phyloP scores from a whole-genome alignment of 2,888 invertebrate species.

The Dolomedes plantarius region DNA sequence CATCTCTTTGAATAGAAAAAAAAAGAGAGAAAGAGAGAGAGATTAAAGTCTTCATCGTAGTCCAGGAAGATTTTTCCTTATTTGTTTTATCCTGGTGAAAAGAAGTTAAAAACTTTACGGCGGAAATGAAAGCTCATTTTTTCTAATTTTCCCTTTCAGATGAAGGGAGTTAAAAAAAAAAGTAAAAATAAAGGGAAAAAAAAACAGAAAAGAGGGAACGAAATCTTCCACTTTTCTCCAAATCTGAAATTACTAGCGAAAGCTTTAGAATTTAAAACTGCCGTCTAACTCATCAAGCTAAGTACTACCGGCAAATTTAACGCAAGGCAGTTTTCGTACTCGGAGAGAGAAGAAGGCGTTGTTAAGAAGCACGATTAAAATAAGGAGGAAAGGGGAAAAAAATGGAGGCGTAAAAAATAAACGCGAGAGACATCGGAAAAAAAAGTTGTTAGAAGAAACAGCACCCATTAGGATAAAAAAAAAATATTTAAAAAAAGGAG shows the following conservation, averaged over 20 bases:
- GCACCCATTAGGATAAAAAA: conserved; percentile 62
- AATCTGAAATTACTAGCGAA: conserved; percentile 31
- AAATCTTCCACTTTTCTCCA: conserved; percentile 23
- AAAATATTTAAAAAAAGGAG: conserved; percentile 19
- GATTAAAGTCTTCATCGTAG: not conserved
- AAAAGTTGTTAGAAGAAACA: conserved; percentile 69
- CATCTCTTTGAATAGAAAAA: not conserved
- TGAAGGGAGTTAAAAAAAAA: conserved; percentile 27
- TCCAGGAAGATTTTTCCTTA: conserved; percentile 13
- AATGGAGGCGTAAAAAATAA: conserved; percentile 37
- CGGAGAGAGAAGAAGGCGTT: conserved; percentile 35
- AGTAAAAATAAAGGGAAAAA: not conserved
- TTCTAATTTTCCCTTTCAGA: conserved; percentile 36
- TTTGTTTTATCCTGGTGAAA: conserved; percentile 36
- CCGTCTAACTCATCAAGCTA: conserved; percentile 62
- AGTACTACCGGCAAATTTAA: conserved; percentile 41
- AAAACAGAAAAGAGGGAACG: not conserved
- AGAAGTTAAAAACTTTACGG: conserved; percentile 43
- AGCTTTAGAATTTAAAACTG: conserved; percentile 68
- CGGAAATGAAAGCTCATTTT: conserved; percentile 63
- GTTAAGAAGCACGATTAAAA: conserved; percentile 69
- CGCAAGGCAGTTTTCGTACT: conserved; percentile 8
- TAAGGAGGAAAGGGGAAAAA: conserved; percentile 31
- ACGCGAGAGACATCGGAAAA: conserved; percentile 53
- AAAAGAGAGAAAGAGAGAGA: too few species aligned